Percentiles rank a stretch among this genome's conserved stretches.
Evolutionary conservation across 2,888 invertebrate species (phyloP).

Genomic region (Mystacides longicornis): DNA sequence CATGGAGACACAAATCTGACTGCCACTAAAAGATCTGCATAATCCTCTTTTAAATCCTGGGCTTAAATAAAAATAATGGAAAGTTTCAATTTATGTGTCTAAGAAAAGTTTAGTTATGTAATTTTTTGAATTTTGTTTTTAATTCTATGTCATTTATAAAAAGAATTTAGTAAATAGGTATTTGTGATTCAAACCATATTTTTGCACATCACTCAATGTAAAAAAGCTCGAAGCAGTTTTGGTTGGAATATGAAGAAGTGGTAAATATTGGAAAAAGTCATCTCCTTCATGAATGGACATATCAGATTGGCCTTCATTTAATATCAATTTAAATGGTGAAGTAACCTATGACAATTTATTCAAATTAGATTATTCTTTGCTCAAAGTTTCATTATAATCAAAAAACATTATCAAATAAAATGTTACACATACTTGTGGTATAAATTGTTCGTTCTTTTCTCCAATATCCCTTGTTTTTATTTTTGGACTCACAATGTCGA

Average conservation of each 20-base stretch:
- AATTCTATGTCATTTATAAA: not conserved
- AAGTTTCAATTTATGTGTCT: not conserved
- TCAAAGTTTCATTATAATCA: no score
- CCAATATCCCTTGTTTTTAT: constrained; percentile 46
- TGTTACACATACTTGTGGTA: constrained; percentile 54
- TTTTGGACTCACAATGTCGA: constrained; percentile 63
- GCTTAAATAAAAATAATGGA: constrained; percentile 9
- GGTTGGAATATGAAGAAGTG: constrained; percentile 56
- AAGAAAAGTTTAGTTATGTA: not conserved
- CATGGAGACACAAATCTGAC: constrained; percentile 57
- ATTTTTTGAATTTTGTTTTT: not conserved
- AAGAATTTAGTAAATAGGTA: not conserved
- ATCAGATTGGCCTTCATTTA: constrained; percentile 60
- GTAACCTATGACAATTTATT: constrained; percentile 45
- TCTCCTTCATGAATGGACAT: constrained; percentile 53
- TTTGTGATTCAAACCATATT: constrained; percentile 31
- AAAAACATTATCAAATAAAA: no score
- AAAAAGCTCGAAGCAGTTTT: constrained; percentile 53
- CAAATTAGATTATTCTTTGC: no score
- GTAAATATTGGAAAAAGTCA: constrained; percentile 40
- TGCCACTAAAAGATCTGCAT: constrained; percentile 62
- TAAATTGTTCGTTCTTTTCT: constrained; percentile 52
- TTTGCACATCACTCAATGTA: constrained; percentile 49
- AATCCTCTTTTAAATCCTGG: constrained; percentile 39
- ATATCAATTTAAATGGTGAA: constrained; percentile 54